These are phyloP conservation scores for Encarsia formosa DNA, from an alignment of 2,888 invertebrate genomes.

Conservation along the genomic window DNA sequence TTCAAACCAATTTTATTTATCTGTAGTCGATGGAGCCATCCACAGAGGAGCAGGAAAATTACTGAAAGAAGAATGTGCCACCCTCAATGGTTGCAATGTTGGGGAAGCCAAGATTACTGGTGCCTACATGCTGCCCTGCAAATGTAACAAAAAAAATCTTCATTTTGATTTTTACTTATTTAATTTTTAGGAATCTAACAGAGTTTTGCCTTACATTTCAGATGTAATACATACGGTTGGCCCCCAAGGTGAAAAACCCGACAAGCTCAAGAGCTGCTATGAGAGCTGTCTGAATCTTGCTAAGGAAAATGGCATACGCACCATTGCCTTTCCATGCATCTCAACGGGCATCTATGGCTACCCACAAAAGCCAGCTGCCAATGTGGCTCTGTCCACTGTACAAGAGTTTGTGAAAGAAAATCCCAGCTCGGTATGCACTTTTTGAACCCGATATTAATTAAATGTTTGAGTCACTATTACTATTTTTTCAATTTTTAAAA, in stretches of 20 bases:
- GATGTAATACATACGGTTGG: slow-evolving; percentile 90
- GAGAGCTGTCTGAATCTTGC: slow-evolving; percentile 61
- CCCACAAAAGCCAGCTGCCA: slow-evolving; percentile 73
- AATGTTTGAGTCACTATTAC: neutral
- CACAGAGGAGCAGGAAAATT: slow-evolving; percentile 73
- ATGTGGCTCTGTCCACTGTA: slow-evolving; percentile 66
- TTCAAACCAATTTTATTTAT: too few species aligned
- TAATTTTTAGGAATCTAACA: neutral
- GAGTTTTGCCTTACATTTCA: slow-evolving; percentile 46
- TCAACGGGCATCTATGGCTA: slow-evolving; percentile 91
- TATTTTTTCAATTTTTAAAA: neutral
- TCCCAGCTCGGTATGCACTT: neutral
- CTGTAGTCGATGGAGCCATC: slow-evolving; percentile 81
- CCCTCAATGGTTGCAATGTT: slow-evolving; percentile 71
- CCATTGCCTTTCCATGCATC: slow-evolving; percentile 84
- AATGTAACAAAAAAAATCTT: slow-evolving; percentile 66
- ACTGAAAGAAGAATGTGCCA: slow-evolving; percentile 67
- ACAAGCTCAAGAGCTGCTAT: slow-evolving; percentile 67
- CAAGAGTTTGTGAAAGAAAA: too few species aligned
- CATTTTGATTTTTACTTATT: slow-evolving; percentile 5
- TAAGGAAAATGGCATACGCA: slow-evolving; percentile 56
- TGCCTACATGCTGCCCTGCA: slow-evolving; percentile 78
- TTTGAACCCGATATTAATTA: neutral
- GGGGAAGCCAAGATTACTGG: slow-evolving; percentile 81
- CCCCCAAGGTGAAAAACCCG: slow-evolving; percentile 69